These are phyloP conservation scores for Bombus waltoni DNA, from an alignment of 1,140 invertebrate species.

Conservation along the genomic window DNA sequence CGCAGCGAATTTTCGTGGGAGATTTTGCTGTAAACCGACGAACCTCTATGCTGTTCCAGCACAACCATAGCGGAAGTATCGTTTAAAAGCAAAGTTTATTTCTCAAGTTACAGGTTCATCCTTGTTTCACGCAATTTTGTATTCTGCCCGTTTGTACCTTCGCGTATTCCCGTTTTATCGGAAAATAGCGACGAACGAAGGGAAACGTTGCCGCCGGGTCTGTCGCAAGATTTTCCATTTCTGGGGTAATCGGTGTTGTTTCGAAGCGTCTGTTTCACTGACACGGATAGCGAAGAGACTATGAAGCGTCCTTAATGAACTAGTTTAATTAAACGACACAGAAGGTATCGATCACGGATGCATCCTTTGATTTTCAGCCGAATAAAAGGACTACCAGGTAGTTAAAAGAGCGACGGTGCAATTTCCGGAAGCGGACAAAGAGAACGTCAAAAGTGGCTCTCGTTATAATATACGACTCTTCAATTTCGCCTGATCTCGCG, in stretches of 20 bases:
- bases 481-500: constrained; percentile 60
- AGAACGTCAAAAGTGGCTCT: constrained; percentile 62
- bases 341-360: constrained; percentile 5
- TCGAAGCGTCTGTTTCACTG: neutral
- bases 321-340: constrained; percentile 1
- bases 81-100: constrained; percentile 8
- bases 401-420: constrained; percentile 24
- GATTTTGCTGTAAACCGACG: neutral
- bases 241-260: neutral
- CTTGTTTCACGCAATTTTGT: neutral
- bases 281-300: neutral
- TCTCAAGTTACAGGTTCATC: neutral
- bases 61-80: neutral
- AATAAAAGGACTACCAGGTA: neutral
- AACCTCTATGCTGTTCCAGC: neutral
- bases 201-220: too few relatives aligned
- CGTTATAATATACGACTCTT: constrained; percentile 69
- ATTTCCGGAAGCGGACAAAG: constrained; percentile 57
- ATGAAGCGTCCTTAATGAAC: neutral
- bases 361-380: neutral
- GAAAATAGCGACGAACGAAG: neutral
- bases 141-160: neutral
- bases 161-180: neutral
- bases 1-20: neutral
- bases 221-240: constrained; percentile 9